Evolutionary conservation across 2,113 vertebrate genomes (phyloP), one percentile per base, ranked within the genome.

Genomic region (Egretta garzetta): DNA sequence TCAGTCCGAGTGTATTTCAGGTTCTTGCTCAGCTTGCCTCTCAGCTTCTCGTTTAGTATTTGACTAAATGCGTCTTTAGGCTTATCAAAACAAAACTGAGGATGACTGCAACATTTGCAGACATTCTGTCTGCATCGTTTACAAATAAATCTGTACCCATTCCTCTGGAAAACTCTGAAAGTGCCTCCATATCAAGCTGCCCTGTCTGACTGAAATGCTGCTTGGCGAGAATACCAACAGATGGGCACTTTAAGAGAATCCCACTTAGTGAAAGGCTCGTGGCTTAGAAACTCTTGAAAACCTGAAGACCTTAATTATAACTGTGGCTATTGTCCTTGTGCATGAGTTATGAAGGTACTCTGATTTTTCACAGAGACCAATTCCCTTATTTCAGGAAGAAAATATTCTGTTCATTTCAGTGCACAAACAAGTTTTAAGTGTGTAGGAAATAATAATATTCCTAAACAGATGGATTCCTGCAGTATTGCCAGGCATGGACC

Each of bases 1-100:
- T 10, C 21, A 92, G 10, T 33, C 18, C 27, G 59, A 88, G 85
- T 4, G 3, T 12, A 76, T 70, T 80, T 85, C 45, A 68, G 72
- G 49, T 58, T 41, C 73, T 53, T 68, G 60, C 27, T 56, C 73
- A 63, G 14, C 17, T 32, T 5, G 0, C 35, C 19, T 58, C 45
- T 47, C 56, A 50, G 23, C 4, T 70, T 77, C 72, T 92, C 24
- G 23, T 37, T 86, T 12, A 66, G 2, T 39, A 45, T 56, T 67
- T 43, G 47, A 39, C 47, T 68, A 91, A 70, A 17, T 10, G 11
- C 11, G 3, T 52, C 43, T 81, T 60, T 0, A 0, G 26, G 60
- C 20, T 79, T 71, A 66, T 28, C 0, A 3, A 75, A 85, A 63
- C 33, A 59, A 79, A 93, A 59, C 23, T 24, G 63, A 88, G 37